Base-by-base conservation (phyloP, 2,888 invertebrate genomes). In the Cistogaster globosa region DNA sequence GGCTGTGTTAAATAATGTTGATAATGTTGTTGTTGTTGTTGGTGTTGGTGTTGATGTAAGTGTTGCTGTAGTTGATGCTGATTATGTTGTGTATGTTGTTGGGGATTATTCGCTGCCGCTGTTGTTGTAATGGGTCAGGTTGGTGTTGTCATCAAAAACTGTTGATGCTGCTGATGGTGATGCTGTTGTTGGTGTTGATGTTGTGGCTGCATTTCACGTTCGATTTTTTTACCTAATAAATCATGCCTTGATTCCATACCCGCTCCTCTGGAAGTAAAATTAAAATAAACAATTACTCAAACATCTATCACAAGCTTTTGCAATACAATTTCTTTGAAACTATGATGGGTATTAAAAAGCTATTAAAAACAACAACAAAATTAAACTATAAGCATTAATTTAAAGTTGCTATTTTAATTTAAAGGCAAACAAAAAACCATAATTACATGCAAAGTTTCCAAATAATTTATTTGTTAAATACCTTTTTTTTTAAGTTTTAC, bases 241-340 rank as follows among this genome's bases (percentile, higher is more conserved):
- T 93, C 92, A 91, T 92, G 92, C 91, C 92, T 91, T 92, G 93
- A 92, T 91, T 93, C 93, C 92, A 93, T 91, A 90, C 92, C 92
- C 91, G 93, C 92, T 92, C 92, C 93, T 91, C 93, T 93, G 90
- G 76, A 88, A 89, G 20, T 84, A 60, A 51, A 72, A 62, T 75
- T 71, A 51, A 18, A 53, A 53, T 53, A 53, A 1, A 53, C 11
- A 53, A 18, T 53, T 53, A 53, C 9, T 48, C 12, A 48, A 53
- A 53, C 18, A 6, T 53, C 14, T 26, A 38, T 57, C 48, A 65
- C 20, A 57, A 63, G 22, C 16, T 63, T 20, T 22, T 26, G 22
- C 8, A 32, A 22, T 0, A 18, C n/a, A 18, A 53, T 18, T 53
- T 20, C 7, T 53, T n/a, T n/a, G 20, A 18, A 42, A 48, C 3